Base-by-base conservation (phyloP, 2,888 invertebrate species). In the Ochropleura plecta region DNA sequence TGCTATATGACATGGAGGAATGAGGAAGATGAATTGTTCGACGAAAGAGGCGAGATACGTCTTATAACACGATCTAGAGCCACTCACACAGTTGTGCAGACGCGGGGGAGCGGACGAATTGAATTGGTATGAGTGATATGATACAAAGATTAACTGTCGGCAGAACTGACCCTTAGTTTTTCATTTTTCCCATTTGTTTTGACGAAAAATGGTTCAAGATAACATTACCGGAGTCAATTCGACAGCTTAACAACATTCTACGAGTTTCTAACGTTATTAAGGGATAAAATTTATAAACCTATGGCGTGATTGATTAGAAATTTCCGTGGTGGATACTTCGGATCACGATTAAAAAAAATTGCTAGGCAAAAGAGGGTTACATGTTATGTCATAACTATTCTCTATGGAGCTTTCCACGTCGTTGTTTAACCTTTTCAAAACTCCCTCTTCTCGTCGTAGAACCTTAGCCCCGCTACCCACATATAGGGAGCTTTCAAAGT, bases 1-100 rank as follows among this genome's bases (percentile, higher is more conserved):
- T 71, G 84, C 49, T 67, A 72, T 63, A 78, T 79, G 67, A 71
- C 79, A 68, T 55, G 67, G 53, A 68, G 73, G 79, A 83, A 80
- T 79, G 80, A 79, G 79, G 67, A 72, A 79, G 80, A 80, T 68
- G 72, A 64, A 83, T 79, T 72, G 79, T 79, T 79, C 51, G 63
- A 18, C 49, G 60, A 68, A 68, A 79, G 73, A 60, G 57, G 42
- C 48, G 53, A 82, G 62, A 83, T 67, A 57, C 14, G 59, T 65
- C 59, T n/a, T 48, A 30, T 67, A 55, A 67, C 57, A 59, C 20
- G 62, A 74, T 77, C 53, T 57, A 49, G 40, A 68, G 49, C 57
- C 18, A 68, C 82, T 70, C 55, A 57, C 49, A 46, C 63, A 49
- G 44, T 55, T 69, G 48, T 44, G 44, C 40, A 42, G 44, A 67